phyloP scores from a whole-genome alignment of 2,797 vertebrate species.

The Naso thynnoides region DNA sequence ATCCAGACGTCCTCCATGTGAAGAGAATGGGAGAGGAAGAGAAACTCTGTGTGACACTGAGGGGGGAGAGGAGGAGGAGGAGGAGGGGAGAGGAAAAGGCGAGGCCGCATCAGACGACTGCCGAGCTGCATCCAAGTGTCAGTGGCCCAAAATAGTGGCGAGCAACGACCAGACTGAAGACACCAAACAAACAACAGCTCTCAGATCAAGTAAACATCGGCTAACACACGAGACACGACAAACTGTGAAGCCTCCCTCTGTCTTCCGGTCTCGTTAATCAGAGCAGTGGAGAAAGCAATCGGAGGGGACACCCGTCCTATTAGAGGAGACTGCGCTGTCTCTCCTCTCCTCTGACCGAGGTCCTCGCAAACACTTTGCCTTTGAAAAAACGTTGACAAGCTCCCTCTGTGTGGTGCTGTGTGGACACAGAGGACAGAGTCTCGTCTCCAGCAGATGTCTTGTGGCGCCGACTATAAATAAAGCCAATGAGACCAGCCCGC shows the following conservation, averaged over 20 bases:
- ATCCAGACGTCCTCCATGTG: slow-evolving; percentile 66
- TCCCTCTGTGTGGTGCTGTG: slow-evolving; percentile 80
- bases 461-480: slow-evolving; percentile 85
- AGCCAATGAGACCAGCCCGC: slow-evolving; percentile 78
- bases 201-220: slow-evolving; percentile 82
- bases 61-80: slow-evolving; percentile 16
- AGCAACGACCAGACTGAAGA: slow-evolving; percentile 78
- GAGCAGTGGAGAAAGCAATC: slow-evolving; percentile 69
- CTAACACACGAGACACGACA: slow-evolving; percentile 60
- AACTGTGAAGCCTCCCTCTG: slow-evolving; percentile 76
- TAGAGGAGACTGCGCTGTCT: slow-evolving; percentile 64
- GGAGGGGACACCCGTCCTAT: slow-evolving; percentile 80
- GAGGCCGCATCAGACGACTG: slow-evolving; percentile 72
- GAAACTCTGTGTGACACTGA: slow-evolving; percentile 61
- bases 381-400: slow-evolving; percentile 73
- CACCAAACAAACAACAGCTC: slow-evolving; percentile 84
- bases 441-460: slow-evolving; percentile 86
- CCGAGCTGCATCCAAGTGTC: slow-evolving; percentile 73
- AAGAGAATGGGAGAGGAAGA: slow-evolving; percentile 44
- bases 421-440: slow-evolving; percentile 78
- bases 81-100: slow-evolving; percentile 21
- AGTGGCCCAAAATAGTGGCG: slow-evolving; percentile 76
- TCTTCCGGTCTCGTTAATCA: slow-evolving; percentile 77
- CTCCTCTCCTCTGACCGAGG: slow-evolving; percentile 48
- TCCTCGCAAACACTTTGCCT: slow-evolving; percentile 68